Evolutionary conservation across 2,113 vertebrate genomes (phyloP).

Genomic region (Nothocercus nigrocapillus): DNA sequence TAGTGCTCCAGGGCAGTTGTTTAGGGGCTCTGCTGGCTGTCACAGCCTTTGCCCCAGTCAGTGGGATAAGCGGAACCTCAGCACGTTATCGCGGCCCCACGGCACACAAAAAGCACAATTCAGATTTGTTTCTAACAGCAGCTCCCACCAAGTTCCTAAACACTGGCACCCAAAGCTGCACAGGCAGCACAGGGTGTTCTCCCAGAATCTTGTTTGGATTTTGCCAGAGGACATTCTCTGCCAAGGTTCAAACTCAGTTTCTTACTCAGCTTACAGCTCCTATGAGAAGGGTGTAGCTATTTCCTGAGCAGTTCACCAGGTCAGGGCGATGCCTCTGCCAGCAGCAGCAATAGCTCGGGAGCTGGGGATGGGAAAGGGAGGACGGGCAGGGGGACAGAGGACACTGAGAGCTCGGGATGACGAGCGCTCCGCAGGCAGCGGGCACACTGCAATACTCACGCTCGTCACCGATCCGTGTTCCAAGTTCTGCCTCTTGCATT

Average conservation of each 20-base stretch:
- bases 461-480: neutral
- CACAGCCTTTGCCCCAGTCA: neutral
- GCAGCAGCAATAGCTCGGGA: neutral
- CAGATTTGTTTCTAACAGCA: neutral
- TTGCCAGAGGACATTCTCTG: neutral
- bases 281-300: neutral
- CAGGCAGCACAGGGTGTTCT: neutral
- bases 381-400: neutral
- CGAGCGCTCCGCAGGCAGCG: neutral
- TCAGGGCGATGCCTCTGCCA: neutral
- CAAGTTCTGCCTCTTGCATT: neutral
- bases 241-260: neutral
- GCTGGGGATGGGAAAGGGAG: accelerated
- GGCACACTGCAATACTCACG: neutral
- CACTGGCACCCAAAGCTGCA: accelerated
- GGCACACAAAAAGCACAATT: neutral
- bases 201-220: neutral
- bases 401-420: neutral
- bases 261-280: neutral
- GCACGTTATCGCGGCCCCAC: neutral
- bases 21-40: neutral
- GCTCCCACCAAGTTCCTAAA: neutral
- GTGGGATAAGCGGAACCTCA: neutral
- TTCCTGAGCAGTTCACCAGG: neutral
- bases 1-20: neutral